Percentiles rank a stretch among this genome's conserved stretches.
These are phyloP conservation scores for Ptychobarbus kaznakovi DNA, from an alignment of 2,797 vertebrate genomes.

Conservation along the genomic window DNA sequence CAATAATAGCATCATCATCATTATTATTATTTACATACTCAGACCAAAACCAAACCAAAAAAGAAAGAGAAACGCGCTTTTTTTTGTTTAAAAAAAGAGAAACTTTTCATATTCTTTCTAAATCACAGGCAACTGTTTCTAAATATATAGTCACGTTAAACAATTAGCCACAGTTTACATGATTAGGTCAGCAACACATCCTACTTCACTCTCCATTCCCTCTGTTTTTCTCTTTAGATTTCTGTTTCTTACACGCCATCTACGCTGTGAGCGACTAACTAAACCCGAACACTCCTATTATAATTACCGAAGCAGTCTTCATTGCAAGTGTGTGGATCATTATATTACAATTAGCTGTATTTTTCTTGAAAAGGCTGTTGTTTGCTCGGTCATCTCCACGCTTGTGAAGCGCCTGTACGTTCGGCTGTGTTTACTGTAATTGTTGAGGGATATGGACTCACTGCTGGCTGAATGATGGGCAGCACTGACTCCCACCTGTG, in stretches of 20 bases:
- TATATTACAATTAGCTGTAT: conserved; percentile 1
- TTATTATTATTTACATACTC: too few species aligned
- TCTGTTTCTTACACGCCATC: background rate
- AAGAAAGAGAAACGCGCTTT: background rate
- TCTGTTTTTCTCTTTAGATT: background rate
- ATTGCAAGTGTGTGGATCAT: background rate
- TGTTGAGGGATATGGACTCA: conserved; percentile 6
- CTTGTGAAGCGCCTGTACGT: background rate
- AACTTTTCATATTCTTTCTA: background rate
- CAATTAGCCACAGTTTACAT: background rate
- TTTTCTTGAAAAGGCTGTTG: background rate
- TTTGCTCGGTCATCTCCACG: background rate
- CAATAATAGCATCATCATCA: too few species aligned
- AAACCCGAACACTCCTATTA: background rate
- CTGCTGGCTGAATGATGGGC: conserved; percentile 13
- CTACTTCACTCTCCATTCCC: background rate
- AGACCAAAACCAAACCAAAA: background rate
- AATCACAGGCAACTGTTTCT: background rate
- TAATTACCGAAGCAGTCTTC: background rate
- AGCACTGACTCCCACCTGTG: conserved; percentile 10
- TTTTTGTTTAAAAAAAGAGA: background rate
- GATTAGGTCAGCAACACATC: background rate
- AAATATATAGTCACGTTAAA: background rate
- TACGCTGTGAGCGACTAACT: background rate
- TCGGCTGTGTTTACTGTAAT: conserved; percentile 9